phyloP scores from a whole-genome alignment of 2,888 invertebrate species.

The Pristionchus fissidentatus region DNA sequence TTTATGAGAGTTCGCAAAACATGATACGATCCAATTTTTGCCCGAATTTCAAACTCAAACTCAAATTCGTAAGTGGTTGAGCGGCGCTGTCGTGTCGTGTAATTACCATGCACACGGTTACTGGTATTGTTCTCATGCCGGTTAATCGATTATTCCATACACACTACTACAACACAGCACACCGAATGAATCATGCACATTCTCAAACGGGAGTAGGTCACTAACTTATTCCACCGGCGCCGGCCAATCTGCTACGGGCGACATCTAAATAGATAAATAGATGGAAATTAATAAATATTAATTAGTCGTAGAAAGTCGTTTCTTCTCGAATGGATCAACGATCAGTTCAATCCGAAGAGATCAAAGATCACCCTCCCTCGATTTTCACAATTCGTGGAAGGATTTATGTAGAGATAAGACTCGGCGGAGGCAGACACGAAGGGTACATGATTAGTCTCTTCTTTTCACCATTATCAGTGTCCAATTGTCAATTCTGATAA shows the following conservation, averaged over 20 bases:
- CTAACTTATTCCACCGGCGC: constrained; percentile 38
- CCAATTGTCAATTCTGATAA: background rate
- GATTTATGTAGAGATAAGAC: background rate
- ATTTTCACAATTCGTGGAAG: too few species aligned
- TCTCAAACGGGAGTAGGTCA: constrained; percentile 6
- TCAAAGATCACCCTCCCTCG: constrained; percentile 18
- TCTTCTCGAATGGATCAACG: too few species aligned
- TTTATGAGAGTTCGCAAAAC: too few species aligned
- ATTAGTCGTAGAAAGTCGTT: background rate
- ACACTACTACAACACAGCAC: background rate
- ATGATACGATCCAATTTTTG: too few species aligned
- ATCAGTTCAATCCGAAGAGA: too few species aligned
- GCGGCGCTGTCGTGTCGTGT: too few species aligned
- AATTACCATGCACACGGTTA: constrained; percentile 18
- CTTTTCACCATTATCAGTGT: constrained; percentile 19
- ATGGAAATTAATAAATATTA: background rate
- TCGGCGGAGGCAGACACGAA: too few species aligned
- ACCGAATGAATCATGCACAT: constrained; percentile 33
- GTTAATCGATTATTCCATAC: constrained; percentile 18
- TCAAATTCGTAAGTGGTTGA: too few species aligned
- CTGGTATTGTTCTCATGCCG: too few species aligned
- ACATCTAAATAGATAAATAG: constrained; percentile 24
- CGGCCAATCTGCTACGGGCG: background rate
- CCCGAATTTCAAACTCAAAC: too few species aligned
- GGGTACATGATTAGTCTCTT: constrained; percentile 16